Conservation (phyloP, 2,113 vertebrate species). For the Paratilapia polleni region DNA sequence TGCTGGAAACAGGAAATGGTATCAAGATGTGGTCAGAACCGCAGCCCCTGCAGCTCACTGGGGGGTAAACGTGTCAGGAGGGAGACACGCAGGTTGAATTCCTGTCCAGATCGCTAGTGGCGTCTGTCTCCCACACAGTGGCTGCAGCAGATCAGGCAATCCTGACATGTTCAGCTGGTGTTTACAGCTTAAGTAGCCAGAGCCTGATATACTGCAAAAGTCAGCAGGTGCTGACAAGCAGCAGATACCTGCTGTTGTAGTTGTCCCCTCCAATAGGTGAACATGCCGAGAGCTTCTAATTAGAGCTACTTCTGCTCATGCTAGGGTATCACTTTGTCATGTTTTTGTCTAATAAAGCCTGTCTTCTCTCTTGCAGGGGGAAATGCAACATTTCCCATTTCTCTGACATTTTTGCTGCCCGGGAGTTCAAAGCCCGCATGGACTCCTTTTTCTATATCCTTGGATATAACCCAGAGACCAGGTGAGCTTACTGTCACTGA, state of each 20-base stretch:
- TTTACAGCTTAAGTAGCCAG: slow-evolving; percentile 36
- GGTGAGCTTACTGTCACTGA: slow-evolving; percentile 83
- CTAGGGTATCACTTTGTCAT: slow-evolving; percentile 33
- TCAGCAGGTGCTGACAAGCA: slow-evolving; percentile 46
- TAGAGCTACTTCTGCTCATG: slow-evolving; percentile 22
- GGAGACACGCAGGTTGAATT: slow-evolving; percentile 34
- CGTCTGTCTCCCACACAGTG: slow-evolving; percentile 22
- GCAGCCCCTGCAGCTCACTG: slow-evolving; percentile 5
- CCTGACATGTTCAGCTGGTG: slow-evolving; percentile 51
- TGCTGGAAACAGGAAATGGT: slow-evolving; percentile 66
- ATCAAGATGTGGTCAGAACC: slow-evolving; percentile 61
- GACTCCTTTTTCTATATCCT: slow-evolving; percentile 99
- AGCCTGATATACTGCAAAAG: slow-evolving; percentile 24
- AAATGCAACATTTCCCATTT: slow-evolving; percentile 99
- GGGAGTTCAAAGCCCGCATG: slow-evolving; percentile 97
- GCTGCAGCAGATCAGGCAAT: slow-evolving; percentile 11
- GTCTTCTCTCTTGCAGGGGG: slow-evolving; percentile 85
- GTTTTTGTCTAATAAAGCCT: slow-evolving; percentile 58
- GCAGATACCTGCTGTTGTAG: slow-evolving; percentile 47
- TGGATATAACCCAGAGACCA: slow-evolving; percentile 99
- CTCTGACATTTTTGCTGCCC: slow-evolving; percentile 99
- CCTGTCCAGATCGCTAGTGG: slow-evolving; percentile 23
- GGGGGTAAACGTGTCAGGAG: background rate
- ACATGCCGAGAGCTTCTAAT: slow-evolving; percentile 28
- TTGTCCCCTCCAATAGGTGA: slow-evolving; percentile 45